Base-by-base conservation (phyloP, 2,888 invertebrate species). In the Zhengitettix transpicula region DNA sequence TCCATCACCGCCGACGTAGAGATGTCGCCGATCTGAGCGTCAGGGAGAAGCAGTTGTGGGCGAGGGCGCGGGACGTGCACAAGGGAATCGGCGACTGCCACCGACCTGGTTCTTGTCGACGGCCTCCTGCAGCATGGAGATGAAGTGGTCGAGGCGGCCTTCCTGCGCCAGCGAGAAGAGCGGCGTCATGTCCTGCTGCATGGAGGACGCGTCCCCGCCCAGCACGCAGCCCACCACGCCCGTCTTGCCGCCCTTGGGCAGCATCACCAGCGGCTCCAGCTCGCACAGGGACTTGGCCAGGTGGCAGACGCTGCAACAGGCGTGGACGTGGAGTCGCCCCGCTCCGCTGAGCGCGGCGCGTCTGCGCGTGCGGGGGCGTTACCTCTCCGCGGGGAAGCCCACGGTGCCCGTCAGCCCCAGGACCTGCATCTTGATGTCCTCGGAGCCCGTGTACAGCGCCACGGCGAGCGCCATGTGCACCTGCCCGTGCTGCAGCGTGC, bases 101-200 rank as follows among this genome's bases (percentile, higher is more conserved):
- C 10, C 40, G 12, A 55, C 55, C 40, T 55, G 17, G 14, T 15
- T 9, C 12, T 17, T 14, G 16, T 75, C 67, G 11, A 78, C 71
- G 1, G 77, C 75, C 12, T 75, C 73, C 42, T 72, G 68, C 0
- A 81, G 71, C 54, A 71, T 72, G 0, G 69, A 69, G 1, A 82
- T 71, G 10, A 80, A 75, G 9, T 68, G 57, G 67, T 81, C 79
- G 0, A 82, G 70, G 1, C 77, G 76, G 17, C 71, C 72, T 65
- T 81, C 78, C 68, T 80, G 80, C 10, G 73, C 71, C 0, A 77
- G 73, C 2, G 72, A 70, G 62, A 74, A 69, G 7, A 71, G 64
- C 28, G 76, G 69, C 75, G 10, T 74, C 74, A 63, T 58, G 1
- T 76, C 77, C 75, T 77, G 64, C 1, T 66, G 67, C 44, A 42